phyloP scores from a whole-genome alignment of 2,797 vertebrate genomes.

The Pterois miles region DNA sequence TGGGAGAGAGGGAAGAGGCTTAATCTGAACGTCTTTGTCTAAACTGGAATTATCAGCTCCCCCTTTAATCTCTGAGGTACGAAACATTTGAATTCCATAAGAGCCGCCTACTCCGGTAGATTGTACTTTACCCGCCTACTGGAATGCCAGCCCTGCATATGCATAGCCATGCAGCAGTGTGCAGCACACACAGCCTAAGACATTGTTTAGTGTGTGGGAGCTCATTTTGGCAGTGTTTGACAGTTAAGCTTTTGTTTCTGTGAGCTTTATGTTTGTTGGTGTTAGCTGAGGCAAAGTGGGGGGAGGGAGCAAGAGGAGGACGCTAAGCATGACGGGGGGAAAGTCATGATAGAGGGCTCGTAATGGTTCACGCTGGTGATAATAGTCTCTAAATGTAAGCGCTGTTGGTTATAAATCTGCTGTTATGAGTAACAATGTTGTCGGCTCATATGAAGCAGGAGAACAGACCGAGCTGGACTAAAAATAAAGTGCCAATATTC shows the following conservation, averaged over 20 bases:
- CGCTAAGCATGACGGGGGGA: slow-evolving; percentile 32
- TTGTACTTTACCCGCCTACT: slow-evolving; percentile 72
- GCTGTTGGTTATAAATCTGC: slow-evolving; percentile 25
- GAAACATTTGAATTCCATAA: slow-evolving; percentile 74
- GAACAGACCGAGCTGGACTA: slow-evolving; percentile 3
- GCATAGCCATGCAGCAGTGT: slow-evolving; percentile 53
- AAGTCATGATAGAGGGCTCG: slow-evolving; percentile 43
- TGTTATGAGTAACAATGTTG: slow-evolving; percentile 6
- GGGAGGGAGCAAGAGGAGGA: slow-evolving; percentile 41
- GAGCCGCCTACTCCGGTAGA: slow-evolving; percentile 67
- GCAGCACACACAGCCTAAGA: slow-evolving; percentile 62
- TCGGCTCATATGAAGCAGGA: slow-evolving; percentile 6
- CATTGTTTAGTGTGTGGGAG: slow-evolving; percentile 80
- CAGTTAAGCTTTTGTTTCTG: slow-evolving; percentile 71
- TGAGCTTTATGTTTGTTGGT: slow-evolving; percentile 67
- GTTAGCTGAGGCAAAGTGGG: slow-evolving; percentile 62
- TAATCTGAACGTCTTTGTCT: slow-evolving; percentile 47
- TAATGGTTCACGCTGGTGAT: slow-evolving; percentile 24
- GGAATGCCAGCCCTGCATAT: slow-evolving; percentile 44
- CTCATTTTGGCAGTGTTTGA: slow-evolving; percentile 72
- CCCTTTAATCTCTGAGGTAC: slow-evolving; percentile 61
- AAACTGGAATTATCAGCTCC: slow-evolving; percentile 63
- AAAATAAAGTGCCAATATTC: slow-evolving; percentile 44
- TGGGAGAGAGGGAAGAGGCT: slow-evolving; percentile 16
- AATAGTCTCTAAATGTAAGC: slow-evolving; percentile 31